A percentile compares a stretch with the other conserved stretches of the same genome.
Conservation (phyloP, 2,888 invertebrate species). For the Heteropelma amictum region DNA sequence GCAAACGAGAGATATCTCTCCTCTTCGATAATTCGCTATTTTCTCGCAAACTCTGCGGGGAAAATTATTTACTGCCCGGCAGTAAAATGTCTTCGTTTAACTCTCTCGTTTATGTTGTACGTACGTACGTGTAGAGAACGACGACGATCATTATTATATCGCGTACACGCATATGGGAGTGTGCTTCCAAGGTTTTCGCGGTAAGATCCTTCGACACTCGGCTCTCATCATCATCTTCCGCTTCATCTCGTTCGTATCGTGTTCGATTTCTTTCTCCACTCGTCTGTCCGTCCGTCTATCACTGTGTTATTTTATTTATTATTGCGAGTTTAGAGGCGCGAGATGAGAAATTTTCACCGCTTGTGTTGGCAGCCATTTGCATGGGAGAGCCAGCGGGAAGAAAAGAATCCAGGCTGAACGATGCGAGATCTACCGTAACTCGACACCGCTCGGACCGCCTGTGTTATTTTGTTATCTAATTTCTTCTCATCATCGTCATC, state of each 20-base stretch:
- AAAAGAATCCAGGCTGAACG: conserved; percentile 9
- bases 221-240: too few relatives aligned
- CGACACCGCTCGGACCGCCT: conserved; percentile 18
- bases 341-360: conserved; percentile 1
- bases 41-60: conserved; percentile 25
- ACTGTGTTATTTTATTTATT: conserved; percentile 50
- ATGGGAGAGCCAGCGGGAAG: conserved; percentile 11
- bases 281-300: conserved; percentile 23
- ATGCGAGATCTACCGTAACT: conserved; percentile 19
- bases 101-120: not conserved
- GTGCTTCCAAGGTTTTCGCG: conserved; percentile 26
- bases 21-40: conserved; percentile 34
- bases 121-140: conserved; percentile 10
- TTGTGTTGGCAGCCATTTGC: not conserved
- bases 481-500: conserved; percentile 34
- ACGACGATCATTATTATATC: conserved; percentile 34
- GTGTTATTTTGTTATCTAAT: conserved; percentile 55
- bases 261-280: not conserved
- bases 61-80: conserved; percentile 50
- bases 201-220: conserved; percentile 19
- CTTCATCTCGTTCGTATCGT: too few relatives aligned
- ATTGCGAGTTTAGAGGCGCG: conserved; percentile 41
- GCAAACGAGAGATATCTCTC: conserved; percentile 8
- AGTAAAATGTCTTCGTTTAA: conserved; percentile 47
- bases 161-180: conserved; percentile 3